Conservation (phyloP, 2,797 vertebrate species). For the Heterohyrax brucei region DNA sequence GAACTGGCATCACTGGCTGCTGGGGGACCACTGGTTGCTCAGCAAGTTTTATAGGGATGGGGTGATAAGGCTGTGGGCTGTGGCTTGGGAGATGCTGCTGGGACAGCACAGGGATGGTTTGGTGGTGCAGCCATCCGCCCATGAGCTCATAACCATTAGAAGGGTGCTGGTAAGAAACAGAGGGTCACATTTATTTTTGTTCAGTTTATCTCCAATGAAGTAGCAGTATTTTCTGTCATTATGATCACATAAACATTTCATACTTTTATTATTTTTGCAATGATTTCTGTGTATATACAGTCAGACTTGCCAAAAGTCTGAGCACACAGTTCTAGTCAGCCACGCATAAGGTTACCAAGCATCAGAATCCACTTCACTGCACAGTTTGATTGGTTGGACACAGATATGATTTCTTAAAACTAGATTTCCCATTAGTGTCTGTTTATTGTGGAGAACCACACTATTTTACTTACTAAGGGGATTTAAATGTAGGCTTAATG, state of each 20-base stretch:
- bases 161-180: slow-evolving; percentile 82
- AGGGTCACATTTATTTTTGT: slow-evolving; percentile 57
- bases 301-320: too few relatives aligned
- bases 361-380: too few relatives aligned
- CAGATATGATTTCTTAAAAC: slow-evolving; percentile 59
- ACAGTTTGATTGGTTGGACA: too few relatives aligned
- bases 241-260: slow-evolving; percentile 72
- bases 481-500: slow-evolving; percentile 69
- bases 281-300: slow-evolving; percentile 72
- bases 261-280: slow-evolving; percentile 40
- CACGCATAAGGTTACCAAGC: too few relatives aligned
- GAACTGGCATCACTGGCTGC: slow-evolving; percentile 76
- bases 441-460: slow-evolving; percentile 69
- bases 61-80: slow-evolving; percentile 82
- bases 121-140: slow-evolving; percentile 86
- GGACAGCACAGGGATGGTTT: slow-evolving; percentile 82
- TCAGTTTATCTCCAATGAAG: slow-evolving; percentile 69
- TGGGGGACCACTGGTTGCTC: slow-evolving; percentile 85
- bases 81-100: slow-evolving; percentile 82
- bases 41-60: slow-evolving; percentile 62
- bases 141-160: slow-evolving; percentile 83
- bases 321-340: too few relatives aligned
- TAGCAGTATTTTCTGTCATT: slow-evolving; percentile 77
- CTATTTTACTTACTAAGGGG: slow-evolving; percentile 71
- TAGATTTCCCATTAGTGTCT: slow-evolving; percentile 74